These are phyloP conservation scores for Amyelois transitella DNA, from an alignment of 1,140 invertebrate species.

Conservation along the genomic window DNA sequence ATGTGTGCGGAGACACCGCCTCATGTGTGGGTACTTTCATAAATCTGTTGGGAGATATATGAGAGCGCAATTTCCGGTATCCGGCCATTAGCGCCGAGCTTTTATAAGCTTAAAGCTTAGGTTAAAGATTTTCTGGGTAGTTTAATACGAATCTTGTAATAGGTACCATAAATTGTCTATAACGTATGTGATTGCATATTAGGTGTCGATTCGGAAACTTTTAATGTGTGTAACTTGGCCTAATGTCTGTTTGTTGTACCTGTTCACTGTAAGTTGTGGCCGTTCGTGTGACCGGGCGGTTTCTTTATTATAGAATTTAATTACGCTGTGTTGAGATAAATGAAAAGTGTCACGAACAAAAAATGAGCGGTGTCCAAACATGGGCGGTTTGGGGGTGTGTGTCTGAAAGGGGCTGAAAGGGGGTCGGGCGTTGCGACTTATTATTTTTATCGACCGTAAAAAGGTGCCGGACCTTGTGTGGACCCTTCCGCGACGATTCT, in stretches of 20 bases:
- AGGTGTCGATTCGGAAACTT: constrained; percentile 66
- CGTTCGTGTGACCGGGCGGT: not conserved
- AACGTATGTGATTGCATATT: constrained; percentile 74
- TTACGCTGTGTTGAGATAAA: constrained; percentile 31
- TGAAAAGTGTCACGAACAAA: constrained; percentile 66
- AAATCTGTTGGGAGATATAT: constrained; percentile 90
- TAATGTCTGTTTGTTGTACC: constrained; percentile 56
- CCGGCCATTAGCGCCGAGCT: constrained; percentile 85
- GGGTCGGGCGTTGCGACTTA: constrained; percentile 32
- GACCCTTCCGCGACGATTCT: constrained; percentile 35
- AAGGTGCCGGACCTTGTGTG: constrained; percentile 49
- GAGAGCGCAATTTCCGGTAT: constrained; percentile 90
- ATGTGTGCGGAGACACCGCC: constrained; percentile 44
- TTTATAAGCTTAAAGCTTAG: constrained; percentile 77
- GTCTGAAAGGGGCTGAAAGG: constrained; percentile 14
- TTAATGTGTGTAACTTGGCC: constrained; percentile 71
- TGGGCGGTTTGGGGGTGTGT: constrained; percentile 26
- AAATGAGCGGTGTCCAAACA: constrained; percentile 71
- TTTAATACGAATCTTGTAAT: constrained; percentile 75
- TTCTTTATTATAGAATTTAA: constrained; percentile 11
- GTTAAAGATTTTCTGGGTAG: constrained; percentile 77
- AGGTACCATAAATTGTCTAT: constrained; percentile 73
- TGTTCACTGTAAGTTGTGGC: constrained; percentile 15
- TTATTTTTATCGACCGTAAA: constrained; percentile 59
- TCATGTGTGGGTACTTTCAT: constrained; percentile 83